Base-by-base conservation (phyloP, 2,888 invertebrate species). In the Ennomos fuscantarius region DNA sequence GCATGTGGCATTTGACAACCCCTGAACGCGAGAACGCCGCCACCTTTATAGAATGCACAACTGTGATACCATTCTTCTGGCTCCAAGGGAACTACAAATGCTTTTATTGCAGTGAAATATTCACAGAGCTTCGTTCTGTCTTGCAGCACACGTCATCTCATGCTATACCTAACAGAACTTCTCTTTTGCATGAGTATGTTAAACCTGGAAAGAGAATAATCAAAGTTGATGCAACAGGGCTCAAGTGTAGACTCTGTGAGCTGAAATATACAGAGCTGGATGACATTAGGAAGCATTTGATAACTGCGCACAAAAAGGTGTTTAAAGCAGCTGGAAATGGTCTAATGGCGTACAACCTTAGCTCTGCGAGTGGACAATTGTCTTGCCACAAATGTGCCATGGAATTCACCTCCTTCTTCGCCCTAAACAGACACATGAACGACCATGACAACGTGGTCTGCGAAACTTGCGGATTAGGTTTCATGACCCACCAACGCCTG, bases 1-100 rank as follows among this genome's bases (percentile, higher is more conserved):
- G 89, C 71, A 72, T 89, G 41, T 92, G 91, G 91, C 89, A 90
- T 84, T 88, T 90, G 91, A 91, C 91, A 1, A 79, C 85, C 71
- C 84, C 86, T 32, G 91, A 91, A 68, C 72, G 91, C 45, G 82
- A 88, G 65, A 91, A 91, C 65, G 91, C 90, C 8, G 90, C 91
- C 0, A 86, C 86, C 0, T 88, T 90, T 66, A 66, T 92, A 32
- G 87, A 90, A 63, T 73, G 63, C 66, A 89, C 90, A 0, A 87
- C 87, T 1, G 75, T 88, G 62, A 86, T 81, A 62, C 91, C 91
- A 0, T 92, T 92, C 66, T 86, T 82, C 74, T 91, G 89, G 56
- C 88, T 89, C 41, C 89, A 91, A 70, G 90, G 89, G 0, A 91
- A 86, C 71, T 92, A 87, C 64, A 91, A 90, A 69, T 92, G 91